Evolutionary conservation across 2,797 vertebrate species (phyloP).

Genomic region (Chiroxiphia lanceolata): DNA sequence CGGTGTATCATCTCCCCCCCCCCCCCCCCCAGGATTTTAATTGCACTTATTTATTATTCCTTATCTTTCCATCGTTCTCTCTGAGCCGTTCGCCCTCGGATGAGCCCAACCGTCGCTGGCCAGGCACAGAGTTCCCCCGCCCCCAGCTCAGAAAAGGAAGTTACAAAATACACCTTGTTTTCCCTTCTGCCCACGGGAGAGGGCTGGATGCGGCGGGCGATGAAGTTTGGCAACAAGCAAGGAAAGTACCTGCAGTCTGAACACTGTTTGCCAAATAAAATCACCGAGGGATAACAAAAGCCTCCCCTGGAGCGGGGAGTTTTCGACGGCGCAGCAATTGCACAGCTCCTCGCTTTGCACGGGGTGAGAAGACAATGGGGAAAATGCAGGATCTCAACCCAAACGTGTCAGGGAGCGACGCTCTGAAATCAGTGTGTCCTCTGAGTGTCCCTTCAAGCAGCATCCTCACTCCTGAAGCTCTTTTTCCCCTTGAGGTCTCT

Average conservation of each 20-base stretch:
- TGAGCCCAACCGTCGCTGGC: neutral
- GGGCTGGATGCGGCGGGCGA: neutral
- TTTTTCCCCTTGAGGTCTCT: neutral
- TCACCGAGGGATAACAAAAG: neutral
- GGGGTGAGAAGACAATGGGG: rapidly evolving
- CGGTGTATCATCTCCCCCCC: neutral
- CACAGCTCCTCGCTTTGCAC: neutral
- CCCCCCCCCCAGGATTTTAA: neutral
- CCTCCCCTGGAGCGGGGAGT: neutral
- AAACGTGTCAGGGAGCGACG: rapidly evolving
- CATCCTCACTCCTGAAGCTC: neutral
- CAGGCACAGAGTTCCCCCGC: neutral
- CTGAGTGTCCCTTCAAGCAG: neutral
- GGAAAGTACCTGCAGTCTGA: slow-evolving; percentile 40
- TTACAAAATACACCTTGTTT: neutral
- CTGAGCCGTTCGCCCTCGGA: neutral
- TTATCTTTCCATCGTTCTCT: neutral
- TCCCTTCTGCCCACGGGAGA: neutral
- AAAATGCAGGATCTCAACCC: rapidly evolving
- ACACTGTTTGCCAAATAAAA: neutral
- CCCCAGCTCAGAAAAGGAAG: slow-evolving; percentile 3
- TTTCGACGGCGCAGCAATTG: neutral
- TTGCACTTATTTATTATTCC: neutral
- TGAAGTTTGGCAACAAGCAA: neutral
- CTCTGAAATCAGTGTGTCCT: neutral